Conservation (phyloP, 2,113 vertebrate genomes). For the Poeciliopsis prolifica region DNA sequence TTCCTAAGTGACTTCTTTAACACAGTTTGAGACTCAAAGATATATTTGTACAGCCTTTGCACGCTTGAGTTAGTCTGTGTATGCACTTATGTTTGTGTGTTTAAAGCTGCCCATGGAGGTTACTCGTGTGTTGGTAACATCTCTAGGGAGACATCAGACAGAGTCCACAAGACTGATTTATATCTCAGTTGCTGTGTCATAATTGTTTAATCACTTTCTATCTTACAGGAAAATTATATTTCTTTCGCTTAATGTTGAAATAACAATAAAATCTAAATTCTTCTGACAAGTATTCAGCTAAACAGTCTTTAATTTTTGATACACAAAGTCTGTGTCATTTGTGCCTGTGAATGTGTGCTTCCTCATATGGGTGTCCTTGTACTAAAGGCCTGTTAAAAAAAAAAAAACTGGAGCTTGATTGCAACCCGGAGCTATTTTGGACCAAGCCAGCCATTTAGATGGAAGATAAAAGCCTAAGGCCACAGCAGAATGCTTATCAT, state of each 20-base stretch:
- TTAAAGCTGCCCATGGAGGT: slow-evolving; percentile 8
- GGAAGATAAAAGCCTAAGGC: slow-evolving; percentile 56
- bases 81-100: neutral
- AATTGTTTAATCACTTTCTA: slow-evolving; percentile 41
- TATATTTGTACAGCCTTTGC: slow-evolving; percentile 16
- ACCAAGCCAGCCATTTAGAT: slow-evolving; percentile 48
- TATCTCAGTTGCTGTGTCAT: neutral
- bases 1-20: slow-evolving; percentile 37
- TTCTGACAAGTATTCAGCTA: neutral
- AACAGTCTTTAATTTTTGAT: neutral
- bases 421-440: slow-evolving; percentile 48
- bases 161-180: slow-evolving; percentile 42
- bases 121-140: slow-evolving; percentile 47
- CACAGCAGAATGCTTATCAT: slow-evolving; percentile 50
- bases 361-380: slow-evolving; percentile 25
- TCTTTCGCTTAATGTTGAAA: neutral
- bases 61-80: slow-evolving; percentile 18
- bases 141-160: slow-evolving; percentile 42
- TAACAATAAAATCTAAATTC: neutral
- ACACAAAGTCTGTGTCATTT: slow-evolving; percentile 5
- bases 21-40: neutral
- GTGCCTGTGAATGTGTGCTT: slow-evolving; percentile 6
- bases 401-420: slow-evolving; percentile 49
- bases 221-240: neutral
- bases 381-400: slow-evolving; percentile 2